A percentile compares a stretch with the other conserved stretches of the same genome.
phyloP scores from a whole-genome alignment of 2,888 invertebrate species.

The Limnephilus marmoratus region DNA sequence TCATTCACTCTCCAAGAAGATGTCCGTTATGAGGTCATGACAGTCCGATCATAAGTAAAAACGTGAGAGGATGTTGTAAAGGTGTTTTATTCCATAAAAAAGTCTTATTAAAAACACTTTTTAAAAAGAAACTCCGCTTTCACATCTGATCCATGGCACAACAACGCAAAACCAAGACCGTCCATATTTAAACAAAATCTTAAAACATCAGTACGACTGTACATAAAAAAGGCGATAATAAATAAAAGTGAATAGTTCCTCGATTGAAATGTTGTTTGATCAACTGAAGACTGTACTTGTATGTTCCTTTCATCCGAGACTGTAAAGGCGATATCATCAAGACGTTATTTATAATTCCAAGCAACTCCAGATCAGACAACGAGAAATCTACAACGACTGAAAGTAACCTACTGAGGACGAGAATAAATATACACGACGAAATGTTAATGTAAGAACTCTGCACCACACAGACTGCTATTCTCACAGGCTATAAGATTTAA shows the following conservation, averaged over 20 bases:
- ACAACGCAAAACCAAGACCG: neutral
- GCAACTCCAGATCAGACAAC: conserved; percentile 2
- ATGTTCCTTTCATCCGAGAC: neutral
- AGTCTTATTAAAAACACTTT: neutral
- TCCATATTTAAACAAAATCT: neutral
- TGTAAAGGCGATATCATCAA: neutral
- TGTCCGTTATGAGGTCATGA: no score
- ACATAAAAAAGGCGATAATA: neutral
- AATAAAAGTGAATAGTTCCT: neutral
- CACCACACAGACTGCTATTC: neutral
- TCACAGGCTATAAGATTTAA: neutral
- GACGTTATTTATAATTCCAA: neutral
- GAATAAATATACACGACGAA: neutral
- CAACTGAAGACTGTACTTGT: neutral
- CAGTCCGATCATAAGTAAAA: no score
- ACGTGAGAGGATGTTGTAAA: no score
- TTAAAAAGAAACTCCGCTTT: neutral
- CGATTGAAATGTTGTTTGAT: neutral
- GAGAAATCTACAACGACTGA: conserved; percentile 2
- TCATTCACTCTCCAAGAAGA: no score
- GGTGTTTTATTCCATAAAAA: no score
- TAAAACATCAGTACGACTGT: neutral
- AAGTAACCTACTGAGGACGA: neutral
- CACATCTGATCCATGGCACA: neutral
- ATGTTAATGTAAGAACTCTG: neutral